Base-by-base conservation (phyloP, 2,888 invertebrate genomes). In the Limenitis camilla region DNA sequence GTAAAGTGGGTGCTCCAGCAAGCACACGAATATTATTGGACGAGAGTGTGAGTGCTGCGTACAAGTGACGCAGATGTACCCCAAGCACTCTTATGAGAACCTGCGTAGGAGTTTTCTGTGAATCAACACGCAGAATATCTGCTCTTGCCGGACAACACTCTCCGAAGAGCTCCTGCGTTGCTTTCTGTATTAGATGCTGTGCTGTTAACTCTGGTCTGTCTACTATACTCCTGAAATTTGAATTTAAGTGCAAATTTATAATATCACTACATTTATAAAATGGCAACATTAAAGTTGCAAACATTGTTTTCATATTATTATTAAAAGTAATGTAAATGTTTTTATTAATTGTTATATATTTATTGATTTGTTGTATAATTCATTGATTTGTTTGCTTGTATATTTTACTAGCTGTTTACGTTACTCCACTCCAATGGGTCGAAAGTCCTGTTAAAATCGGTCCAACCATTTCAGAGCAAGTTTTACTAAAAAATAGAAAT, bases 71-170 rank as follows among this genome's bases (percentile, higher is more conserved):
- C 49, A 61, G 53, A n/a, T 58, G 48, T 0, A 9, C 69, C 5
- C 78, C 76, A 5, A 86, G 79, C 40, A 92, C 91, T 56, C 91
- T 85, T 56, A 92, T 59, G 40, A 92, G 78, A 29, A 56, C 62
- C 35, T 55, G 54, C 35, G 53, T 58, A 29, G 52, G 44, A 10
- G 54, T 60, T 5, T 6, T 50, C 58, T 27, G 57, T 30, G 39
- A 40, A 29, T 52, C 60, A 56, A 53, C 64, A 1, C 60, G 58
- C 53, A 79, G 64, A 61, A 80, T 69, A 67, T 76, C 78, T 6
- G 60, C 66, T 2, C 49, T 58, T 55, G 68, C 59, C 28, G 62
- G 70, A 5, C 72, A 70, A 29, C 64, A 61, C 65, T 64, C 67
- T 0, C 78, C 76, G 44, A 71, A 71, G 60, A 74, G 27, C 4